Base-by-base conservation (phyloP, 2,888 invertebrate genomes). In the Ophioninae sp. region DNA sequence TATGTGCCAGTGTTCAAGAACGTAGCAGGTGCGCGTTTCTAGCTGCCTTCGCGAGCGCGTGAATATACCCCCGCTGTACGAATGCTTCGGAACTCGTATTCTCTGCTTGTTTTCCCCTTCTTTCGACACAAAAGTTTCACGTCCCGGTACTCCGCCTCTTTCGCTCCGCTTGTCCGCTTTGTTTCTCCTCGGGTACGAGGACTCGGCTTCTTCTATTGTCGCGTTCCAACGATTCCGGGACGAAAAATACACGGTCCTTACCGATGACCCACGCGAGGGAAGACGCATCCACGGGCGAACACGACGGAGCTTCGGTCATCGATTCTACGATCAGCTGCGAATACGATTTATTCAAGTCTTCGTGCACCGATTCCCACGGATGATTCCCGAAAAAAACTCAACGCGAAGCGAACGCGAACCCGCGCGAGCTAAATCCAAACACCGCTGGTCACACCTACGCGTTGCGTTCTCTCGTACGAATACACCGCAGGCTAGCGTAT, bases 371-470 rank as follows among this genome's bases (percentile, higher is more conserved):
- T 79, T 65, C 64, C 62, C 64, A 70, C 68, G 21, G 61, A 74
- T 21, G 67, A 13, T n/a, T n/a, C 23, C 39, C 64, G 39, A 23
- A 30, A 20, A 30, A 50, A 67, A 69, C 62, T 56, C 56, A 50
- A 30, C 74, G 64, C 61, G 62, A 68, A 70, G 75, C 39, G 50
- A 44, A 61, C 64, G 62, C 64, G 62, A 39, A 20, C 74, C 50
- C 62, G 44, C 30, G 30, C 62, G 61, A 73, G 56, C 76, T 76
- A 62, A 77, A 62, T 41, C 50, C 50, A 78, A 17, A 72, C 73
- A 64, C 73, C 65, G 50, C 20, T 50, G 44, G 62, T 8, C 81
- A 82, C 85, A 79, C 85, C 73, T 8, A 59, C 39, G n/a, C 70
- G 21, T 79, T 76, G 70, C 64, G 67, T 67, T 61, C 70, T 76